Conservation (phyloP, 2,113 vertebrate species). For the Maccullochella peelii region DNA sequence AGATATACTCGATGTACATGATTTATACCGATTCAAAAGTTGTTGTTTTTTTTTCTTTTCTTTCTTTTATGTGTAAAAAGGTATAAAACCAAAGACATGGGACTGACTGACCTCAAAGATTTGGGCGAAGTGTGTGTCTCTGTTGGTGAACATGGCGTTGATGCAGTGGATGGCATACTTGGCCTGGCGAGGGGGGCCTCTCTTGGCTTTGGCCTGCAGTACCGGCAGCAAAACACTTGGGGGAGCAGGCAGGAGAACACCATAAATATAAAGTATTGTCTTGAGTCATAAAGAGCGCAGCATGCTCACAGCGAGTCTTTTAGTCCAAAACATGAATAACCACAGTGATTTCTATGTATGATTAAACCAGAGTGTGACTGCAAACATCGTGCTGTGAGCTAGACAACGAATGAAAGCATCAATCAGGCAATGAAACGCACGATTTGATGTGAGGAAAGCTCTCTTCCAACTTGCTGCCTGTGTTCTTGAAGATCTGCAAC, state of each 20-base stretch:
- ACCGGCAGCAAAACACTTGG: slow-evolving; percentile 94
- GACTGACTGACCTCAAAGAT: slow-evolving; percentile 94
- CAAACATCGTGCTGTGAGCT: neutral
- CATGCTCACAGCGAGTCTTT: neutral
- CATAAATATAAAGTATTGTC: neutral
- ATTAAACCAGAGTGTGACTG: neutral
- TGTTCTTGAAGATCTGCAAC: slow-evolving; percentile 98
- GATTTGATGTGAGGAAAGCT: slow-evolving; percentile 98
- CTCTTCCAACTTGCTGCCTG: slow-evolving; percentile 96
- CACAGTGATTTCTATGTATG: neutral
- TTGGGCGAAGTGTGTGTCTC: slow-evolving; percentile 98
- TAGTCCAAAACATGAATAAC: neutral
- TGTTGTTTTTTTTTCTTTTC: too few species aligned
- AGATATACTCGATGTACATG: neutral
- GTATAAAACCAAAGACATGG: neutral
- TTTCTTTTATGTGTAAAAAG: neutral
- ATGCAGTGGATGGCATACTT: slow-evolving; percentile 99
- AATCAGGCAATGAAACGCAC: slow-evolving; percentile 81
- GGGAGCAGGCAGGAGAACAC: slow-evolving; percentile 50
- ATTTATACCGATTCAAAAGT: neutral
- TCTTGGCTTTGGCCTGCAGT: slow-evolving; percentile 97
- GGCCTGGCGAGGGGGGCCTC: slow-evolving; percentile 95
- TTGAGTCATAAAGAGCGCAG: neutral
- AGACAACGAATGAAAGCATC: neutral
- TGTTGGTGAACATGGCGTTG: slow-evolving; percentile 97